A percentile compares a stretch with the other conserved stretches of the same genome.
These are phyloP conservation scores for Oconnorella tubifera DNA, from an alignment of 2,888 invertebrate genomes.

Conservation along the genomic window DNA sequence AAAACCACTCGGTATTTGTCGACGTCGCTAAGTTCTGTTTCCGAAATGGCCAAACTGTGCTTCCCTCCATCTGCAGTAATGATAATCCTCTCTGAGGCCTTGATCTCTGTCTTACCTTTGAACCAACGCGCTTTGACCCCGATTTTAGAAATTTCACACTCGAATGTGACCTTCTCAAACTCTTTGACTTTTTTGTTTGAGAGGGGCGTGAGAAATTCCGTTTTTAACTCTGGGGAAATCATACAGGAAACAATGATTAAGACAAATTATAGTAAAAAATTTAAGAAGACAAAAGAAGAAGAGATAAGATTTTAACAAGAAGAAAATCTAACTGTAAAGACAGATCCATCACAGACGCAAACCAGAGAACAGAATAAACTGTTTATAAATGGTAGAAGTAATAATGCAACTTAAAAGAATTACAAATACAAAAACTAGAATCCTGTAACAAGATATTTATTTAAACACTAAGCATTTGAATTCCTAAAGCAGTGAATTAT, in stretches of 20 bases:
- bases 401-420: no score
- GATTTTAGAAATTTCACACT: conserved; percentile 77
- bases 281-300: no score
- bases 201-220: not conserved
- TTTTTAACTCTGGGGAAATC: not conserved
- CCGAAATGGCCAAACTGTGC: conserved; percentile 71
- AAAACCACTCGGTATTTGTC: conserved; percentile 74
- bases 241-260: not conserved
- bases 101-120: conserved; percentile 15
- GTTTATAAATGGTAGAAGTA: no score
- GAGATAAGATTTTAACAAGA: no score
- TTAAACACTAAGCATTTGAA: no score
- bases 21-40: conserved; percentile 72
- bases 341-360: no score
- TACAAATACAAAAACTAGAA: no score
- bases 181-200: conserved; percentile 45
- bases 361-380: no score
- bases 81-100: conserved; percentile 11
- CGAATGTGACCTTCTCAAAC: conserved; percentile 58
- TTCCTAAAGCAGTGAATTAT: no score
- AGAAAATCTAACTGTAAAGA: no score
- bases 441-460: no score
- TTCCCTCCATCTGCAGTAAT: conserved; percentile 41
- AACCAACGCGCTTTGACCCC: conserved; percentile 74
- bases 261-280: not conserved